These are phyloP conservation scores for Uromys caudimaculatus DNA, from an alignment of 2,797 vertebrate species.

Conservation along the genomic window DNA sequence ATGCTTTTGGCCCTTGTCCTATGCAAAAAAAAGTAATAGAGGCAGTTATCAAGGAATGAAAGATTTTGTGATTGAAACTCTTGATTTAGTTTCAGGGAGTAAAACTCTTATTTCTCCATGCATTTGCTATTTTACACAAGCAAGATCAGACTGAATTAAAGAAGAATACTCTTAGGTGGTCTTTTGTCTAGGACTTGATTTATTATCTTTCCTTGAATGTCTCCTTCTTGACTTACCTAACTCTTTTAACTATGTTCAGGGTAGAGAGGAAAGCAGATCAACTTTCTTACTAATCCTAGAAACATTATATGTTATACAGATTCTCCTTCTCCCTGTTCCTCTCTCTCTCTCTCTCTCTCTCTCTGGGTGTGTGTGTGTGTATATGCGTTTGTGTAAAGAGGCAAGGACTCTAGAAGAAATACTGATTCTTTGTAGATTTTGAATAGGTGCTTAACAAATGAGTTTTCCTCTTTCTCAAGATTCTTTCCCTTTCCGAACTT, in stretches of 20 bases:
- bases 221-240: neutral
- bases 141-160: neutral
- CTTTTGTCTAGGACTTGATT: neutral
- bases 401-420: neutral
- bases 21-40: slow-evolving; percentile 42
- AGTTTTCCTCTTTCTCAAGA: neutral
- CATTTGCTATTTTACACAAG: slow-evolving; percentile 1
- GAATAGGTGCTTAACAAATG: neutral
- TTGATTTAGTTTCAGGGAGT: slow-evolving; percentile 51
- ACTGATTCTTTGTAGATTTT: neutral
- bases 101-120: slow-evolving; percentile 61
- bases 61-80: slow-evolving; percentile 45
- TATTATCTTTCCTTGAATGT: neutral
- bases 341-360: too few species aligned
- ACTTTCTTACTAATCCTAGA: neutral
- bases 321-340: neutral
- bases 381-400: neutral
- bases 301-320: neutral
- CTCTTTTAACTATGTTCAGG: neutral
- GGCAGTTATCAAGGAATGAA: slow-evolving; percentile 35
- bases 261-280: neutral
- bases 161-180: slow-evolving; percentile 8
- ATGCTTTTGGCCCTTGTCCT: slow-evolving; percentile 70
- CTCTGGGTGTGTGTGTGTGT: neutral
- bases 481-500: neutral